Conservation (phyloP, 30 jellyfish, hydroid and myxozoan species). For the Hydra vulgaris region DNA sequence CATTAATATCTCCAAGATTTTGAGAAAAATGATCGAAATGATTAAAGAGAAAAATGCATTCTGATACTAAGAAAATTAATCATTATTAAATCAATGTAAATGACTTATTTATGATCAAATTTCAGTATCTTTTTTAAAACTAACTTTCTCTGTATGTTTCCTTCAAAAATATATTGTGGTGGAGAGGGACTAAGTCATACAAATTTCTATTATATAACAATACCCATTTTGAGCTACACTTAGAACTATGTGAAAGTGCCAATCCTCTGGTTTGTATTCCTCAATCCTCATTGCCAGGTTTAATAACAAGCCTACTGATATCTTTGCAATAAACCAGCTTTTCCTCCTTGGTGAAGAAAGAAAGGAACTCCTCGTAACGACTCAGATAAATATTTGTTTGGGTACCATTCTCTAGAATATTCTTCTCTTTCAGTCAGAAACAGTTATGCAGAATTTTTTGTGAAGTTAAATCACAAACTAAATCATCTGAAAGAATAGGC, state of each 20-base stretch:
- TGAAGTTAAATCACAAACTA: neutral
- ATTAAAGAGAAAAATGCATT: neutral
- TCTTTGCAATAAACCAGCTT: neutral
- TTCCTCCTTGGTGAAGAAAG: neutral
- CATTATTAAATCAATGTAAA: no score
- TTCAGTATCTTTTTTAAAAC: no score
- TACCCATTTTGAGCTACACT: neutral
- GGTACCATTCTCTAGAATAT: neutral
- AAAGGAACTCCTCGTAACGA: neutral
- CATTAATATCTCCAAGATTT: constrained; percentile 15
- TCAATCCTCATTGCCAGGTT: neutral
- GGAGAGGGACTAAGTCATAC: neutral
- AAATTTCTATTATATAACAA: neutral
- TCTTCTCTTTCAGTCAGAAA: neutral
- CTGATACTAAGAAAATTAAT: no score
- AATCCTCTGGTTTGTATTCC: neutral
- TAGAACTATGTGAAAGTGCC: neutral
- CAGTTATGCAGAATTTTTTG: neutral
- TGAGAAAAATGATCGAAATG: constrained; percentile 12
- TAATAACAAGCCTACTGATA: neutral
- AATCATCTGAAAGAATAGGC: neutral
- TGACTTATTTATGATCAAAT: no score
- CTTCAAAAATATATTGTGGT: neutral
- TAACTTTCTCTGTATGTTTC: no score
- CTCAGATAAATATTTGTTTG: neutral